Percentiles rank a stretch among this genome's conserved stretches.
Evolutionary conservation across 2,797 vertebrate species (phyloP).

Genomic region (Anolis apletophallus): DNA sequence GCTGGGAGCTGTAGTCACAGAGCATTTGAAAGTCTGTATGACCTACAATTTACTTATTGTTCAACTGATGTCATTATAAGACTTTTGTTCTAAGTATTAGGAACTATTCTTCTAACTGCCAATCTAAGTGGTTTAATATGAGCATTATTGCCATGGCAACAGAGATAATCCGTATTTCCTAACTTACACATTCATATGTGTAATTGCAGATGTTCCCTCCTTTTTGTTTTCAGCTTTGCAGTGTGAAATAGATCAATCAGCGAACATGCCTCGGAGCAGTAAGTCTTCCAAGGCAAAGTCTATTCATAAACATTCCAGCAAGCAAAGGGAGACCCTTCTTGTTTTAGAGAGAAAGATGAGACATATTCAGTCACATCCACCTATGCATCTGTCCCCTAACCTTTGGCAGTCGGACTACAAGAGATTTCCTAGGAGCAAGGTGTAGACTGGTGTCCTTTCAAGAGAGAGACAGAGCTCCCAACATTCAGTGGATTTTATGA

Average conservation of each 20-base stretch:
- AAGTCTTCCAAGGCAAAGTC: constrained; percentile 59
- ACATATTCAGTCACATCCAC: not conserved
- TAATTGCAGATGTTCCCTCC: constrained; percentile 71
- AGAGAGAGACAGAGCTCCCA: constrained; percentile 13
- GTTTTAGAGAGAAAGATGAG: constrained; percentile 38
- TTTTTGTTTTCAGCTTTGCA: constrained; percentile 70
- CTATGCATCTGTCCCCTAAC: not conserved
- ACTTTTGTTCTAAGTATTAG: constrained; percentile 45
- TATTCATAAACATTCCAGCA: constrained; percentile 45
- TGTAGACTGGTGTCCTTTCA: constrained; percentile 36
- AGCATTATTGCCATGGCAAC: constrained; percentile 68
- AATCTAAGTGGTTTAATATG: constrained; percentile 59
- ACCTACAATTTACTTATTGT: constrained; percentile 5
- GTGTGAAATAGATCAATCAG: constrained; percentile 59
- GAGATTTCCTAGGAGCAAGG: constrained; percentile 42
- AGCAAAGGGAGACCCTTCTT: constrained; percentile 14
- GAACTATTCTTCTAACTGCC: constrained; percentile 59
- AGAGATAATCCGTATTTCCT: constrained; percentile 72
- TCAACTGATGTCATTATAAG: constrained; percentile 30
- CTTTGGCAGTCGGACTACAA: not conserved
- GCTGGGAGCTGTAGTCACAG: too few relatives aligned
- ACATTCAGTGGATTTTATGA: constrained; percentile 56
- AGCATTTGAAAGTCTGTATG: not conserved
- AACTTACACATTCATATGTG: constrained; percentile 68
- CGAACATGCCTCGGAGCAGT: constrained; percentile 67